Base-by-base conservation (phyloP, 2,888 invertebrate species). In the Thumatha senex region DNA sequence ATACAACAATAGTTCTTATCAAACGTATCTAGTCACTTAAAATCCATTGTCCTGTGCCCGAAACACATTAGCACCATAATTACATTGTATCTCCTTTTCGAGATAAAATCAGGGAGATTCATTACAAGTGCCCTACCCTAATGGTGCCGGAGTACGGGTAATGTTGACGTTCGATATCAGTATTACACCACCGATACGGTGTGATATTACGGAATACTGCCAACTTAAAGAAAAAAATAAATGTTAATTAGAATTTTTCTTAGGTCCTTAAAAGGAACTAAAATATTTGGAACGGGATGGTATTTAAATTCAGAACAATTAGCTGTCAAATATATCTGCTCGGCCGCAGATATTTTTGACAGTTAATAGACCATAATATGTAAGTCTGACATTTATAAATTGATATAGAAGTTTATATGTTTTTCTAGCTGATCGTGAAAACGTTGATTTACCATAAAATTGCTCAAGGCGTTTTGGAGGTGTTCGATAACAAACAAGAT, bases 41-140 rank as follows among this genome's bases (percentile, higher is more conserved):
- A 42, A 41, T 48, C 46, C 51, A 56, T 57, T 58, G 52, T 67
- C 46, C 31, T 51, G 45, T 54, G 40, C 54, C 48, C 50, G 47
- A 65, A 67, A 58, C 56, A 63, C 67, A 67, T 65, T 67, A 63
- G 56, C 61, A 40, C 8, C 2, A 64, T 63, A 63, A 65, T 67
- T 63, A 63, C 56, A 54, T 12, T 51, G 50, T 63, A 67, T 67
- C 61, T 60, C 56, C 51, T 43, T 52, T 53, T 36, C 24, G 51
- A 40, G 65, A 65, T 65, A 67, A 48, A 53, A 64, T 64, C 67
- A 36, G 49, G 48, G 43, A 35, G 50, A 47, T 54, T 44, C 56
- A 50, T 63, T 59, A 58, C 67, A 67, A 65, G 67, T 63, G 60
- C 18, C 18, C 18, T 24, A 24, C 67, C 67, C 54, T 67, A 65